Conservation (phyloP, 2,888 invertebrate genomes). For the Oithona nana region DNA sequence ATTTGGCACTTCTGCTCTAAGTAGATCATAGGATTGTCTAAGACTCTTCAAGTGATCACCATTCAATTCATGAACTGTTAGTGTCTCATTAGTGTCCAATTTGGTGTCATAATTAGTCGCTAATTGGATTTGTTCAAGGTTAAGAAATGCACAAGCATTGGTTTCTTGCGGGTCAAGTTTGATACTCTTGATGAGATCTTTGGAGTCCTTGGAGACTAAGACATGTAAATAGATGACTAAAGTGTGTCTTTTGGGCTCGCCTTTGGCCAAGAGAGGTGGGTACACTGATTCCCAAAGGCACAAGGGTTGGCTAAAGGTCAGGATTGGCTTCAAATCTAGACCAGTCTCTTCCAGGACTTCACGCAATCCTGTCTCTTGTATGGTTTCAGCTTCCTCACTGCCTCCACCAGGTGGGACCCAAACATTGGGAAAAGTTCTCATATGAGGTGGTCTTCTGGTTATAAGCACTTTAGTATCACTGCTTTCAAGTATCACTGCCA, state of each 20-base stretch:
- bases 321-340: constrained; percentile 20
- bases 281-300: constrained; percentile 28
- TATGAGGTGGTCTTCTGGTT: constrained; percentile 27
- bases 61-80: not conserved
- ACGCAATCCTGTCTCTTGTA: constrained; percentile 27
- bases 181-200: constrained; percentile 18
- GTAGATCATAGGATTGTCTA: not conserved
- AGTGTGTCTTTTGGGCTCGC: constrained; percentile 29
- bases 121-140: not conserved
- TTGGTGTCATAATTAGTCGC: not conserved
- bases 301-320: constrained; percentile 19
- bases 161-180: constrained; percentile 27
- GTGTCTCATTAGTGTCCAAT: not conserved
- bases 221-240: constrained; percentile 29
- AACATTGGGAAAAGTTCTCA: constrained; percentile 30
- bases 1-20: not conserved
- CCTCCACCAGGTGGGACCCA: constrained; percentile 34
- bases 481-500: constrained; percentile 27
- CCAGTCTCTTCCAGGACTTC: constrained; percentile 31
- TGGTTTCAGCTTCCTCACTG: constrained; percentile 23
- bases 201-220: constrained; percentile 19
- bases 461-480: constrained; percentile 28
- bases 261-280: constrained; percentile 27
- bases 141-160: constrained; percentile 28
- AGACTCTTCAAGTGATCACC: not conserved